Evolutionary conservation across 1,140 invertebrate genomes (phyloP).

Genomic region (Calosoma granatense): DNA sequence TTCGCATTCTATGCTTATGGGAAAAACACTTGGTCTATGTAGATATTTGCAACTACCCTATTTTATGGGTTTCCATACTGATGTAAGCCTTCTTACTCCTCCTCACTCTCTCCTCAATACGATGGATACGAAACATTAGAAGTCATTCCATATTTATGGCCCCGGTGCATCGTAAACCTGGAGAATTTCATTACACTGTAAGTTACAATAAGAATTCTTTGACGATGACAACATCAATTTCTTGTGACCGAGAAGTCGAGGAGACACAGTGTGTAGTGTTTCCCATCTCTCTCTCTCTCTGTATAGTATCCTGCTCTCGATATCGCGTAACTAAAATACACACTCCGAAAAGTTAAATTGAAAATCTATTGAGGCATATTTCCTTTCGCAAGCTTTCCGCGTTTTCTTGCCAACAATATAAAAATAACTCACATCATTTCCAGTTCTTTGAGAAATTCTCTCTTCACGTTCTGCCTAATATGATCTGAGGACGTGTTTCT

Average conservation of each 20-base stretch:
- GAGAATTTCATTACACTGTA: not conserved
- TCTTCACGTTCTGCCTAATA: not conserved
- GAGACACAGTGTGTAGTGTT: too few species aligned
- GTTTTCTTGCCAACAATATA: not conserved
- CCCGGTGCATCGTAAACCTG: not conserved
- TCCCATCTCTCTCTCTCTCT: too few species aligned
- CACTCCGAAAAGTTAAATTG: not conserved
- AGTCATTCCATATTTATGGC: not conserved
- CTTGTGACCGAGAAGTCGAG: not conserved
- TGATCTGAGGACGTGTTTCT: not conserved
- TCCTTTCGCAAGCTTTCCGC: not conserved
- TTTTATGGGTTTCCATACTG: too few species aligned
- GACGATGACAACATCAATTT: not conserved
- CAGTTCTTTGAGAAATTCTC: not conserved
- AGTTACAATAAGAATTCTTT: not conserved
- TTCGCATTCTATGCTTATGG: too few species aligned
- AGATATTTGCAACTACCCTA: not conserved
- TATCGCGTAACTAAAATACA: not conserved
- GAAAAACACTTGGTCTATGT: not conserved
- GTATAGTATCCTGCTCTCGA: too few species aligned
- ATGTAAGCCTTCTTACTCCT: too few species aligned
- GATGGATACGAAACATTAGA: not conserved
- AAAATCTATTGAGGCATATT: not conserved
- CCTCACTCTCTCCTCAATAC: too few species aligned
- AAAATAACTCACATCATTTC: not conserved